phyloP scores from a whole-genome alignment of 2,888 invertebrate genomes.

The Ophonus ardosiacus region DNA sequence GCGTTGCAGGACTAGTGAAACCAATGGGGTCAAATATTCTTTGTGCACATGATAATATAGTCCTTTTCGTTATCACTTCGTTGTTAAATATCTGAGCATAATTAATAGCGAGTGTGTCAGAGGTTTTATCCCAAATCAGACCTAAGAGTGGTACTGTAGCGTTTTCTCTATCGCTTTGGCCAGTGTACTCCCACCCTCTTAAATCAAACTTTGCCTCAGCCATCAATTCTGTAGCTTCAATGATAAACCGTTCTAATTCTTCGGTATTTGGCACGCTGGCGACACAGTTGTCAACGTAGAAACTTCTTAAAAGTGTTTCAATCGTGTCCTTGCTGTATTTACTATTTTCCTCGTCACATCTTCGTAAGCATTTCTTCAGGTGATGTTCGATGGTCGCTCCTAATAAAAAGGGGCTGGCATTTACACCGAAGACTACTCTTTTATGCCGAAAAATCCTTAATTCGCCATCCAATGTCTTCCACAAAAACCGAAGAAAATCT shows the following conservation, averaged over 20 bases:
- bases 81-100: background rate
- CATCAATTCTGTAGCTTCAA: conserved; percentile 44
- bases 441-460: conserved; percentile 28
- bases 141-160: background rate
- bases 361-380: conserved; percentile 56
- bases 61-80: conserved; percentile 34
- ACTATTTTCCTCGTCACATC: conserved; percentile 6
- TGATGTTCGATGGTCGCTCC: conserved; percentile 18
- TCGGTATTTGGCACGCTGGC: conserved; percentile 23
- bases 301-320: conserved; percentile 16
- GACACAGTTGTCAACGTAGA: conserved; percentile 52
- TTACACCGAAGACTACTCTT: conserved; percentile 12
- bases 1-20: conserved; percentile 65
- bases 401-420: background rate
- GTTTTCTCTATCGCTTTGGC: background rate
- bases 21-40: conserved; percentile 68
- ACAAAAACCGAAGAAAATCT: conserved; percentile 68
- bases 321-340: background rate
- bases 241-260: conserved; percentile 16
- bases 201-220: conserved; percentile 47
- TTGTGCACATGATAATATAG: conserved; percentile 62
- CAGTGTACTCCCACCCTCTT: conserved; percentile 50
- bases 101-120: conserved; percentile 40
- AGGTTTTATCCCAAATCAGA: conserved; percentile 34
- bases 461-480: conserved; percentile 63